Percentiles rank a stretch among this genome's conserved stretches.
These are phyloP conservation scores for Cotesia congregata DNA, from an alignment of 2,888 invertebrate species.

Conservation along the genomic window DNA sequence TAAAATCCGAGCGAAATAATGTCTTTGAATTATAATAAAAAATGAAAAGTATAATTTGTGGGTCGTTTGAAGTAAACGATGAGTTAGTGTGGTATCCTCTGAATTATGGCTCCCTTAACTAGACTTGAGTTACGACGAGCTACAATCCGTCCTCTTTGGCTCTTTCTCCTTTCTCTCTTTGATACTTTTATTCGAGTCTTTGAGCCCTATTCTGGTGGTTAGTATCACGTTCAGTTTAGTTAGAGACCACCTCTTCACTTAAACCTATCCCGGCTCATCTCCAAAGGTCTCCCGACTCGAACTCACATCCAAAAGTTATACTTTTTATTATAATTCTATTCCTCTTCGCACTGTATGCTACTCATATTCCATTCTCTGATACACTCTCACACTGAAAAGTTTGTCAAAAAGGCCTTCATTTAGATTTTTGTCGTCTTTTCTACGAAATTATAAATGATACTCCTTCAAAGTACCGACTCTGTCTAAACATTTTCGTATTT, in stretches of 20 bases:
- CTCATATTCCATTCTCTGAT: not conserved
- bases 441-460: not conserved
- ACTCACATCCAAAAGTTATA: not conserved
- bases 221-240: conserved; percentile 19
- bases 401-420: not conserved
- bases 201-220: conserved; percentile 13
- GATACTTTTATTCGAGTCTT: conserved; percentile 24
- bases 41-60: conserved; percentile 66
- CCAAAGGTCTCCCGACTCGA: not conserved
- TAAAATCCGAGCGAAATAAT: not conserved
- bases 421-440: not conserved
- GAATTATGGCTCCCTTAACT: conserved; percentile 70
- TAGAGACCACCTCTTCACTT: not conserved
- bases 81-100: conserved; percentile 68
- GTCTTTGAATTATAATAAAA: conserved; percentile 65
- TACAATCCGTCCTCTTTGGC: conserved; percentile 41
- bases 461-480: not conserved
- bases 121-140: conserved; percentile 69
- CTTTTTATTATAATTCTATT: not conserved
- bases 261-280: not conserved
- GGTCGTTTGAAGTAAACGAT: conserved; percentile 66
- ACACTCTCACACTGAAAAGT: not conserved
- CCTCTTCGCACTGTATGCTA: not conserved
- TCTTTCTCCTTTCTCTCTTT: conserved; percentile 28
- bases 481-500: not conserved